phyloP scores from a whole-genome alignment of 2,797 vertebrate species.

The Smutsia temminckii region DNA sequence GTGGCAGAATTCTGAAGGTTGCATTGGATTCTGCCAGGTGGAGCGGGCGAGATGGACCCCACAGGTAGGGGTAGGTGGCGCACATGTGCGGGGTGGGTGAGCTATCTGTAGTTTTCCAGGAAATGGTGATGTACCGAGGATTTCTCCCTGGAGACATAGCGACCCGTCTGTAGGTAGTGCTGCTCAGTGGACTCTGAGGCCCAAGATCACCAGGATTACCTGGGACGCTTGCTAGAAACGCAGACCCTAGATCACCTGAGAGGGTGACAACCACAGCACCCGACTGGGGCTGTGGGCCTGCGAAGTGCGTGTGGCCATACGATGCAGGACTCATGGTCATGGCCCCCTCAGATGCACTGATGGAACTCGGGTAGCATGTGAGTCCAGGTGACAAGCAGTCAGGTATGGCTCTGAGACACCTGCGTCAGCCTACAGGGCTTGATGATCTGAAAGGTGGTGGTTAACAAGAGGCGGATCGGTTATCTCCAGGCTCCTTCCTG shows the following conservation, averaged over 20 bases:
- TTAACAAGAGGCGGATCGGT: background rate
- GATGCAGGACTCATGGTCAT: background rate
- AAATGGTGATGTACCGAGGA: no score
- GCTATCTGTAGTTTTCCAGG: background rate
- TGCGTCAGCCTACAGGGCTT: background rate
- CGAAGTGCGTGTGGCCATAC: background rate
- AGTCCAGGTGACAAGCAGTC: background rate
- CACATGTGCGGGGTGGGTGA: rapidly evolving
- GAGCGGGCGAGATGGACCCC: background rate
- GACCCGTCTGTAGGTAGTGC: rapidly evolving
- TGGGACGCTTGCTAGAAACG: background rate
- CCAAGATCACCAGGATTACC: background rate
- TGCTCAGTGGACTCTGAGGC: background rate
- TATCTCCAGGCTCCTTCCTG: background rate
- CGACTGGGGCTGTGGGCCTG: rapidly evolving
- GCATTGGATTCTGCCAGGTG: background rate
- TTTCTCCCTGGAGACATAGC: background rate
- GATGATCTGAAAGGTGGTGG: background rate
- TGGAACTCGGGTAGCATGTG: no score
- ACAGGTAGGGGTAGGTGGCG: background rate
- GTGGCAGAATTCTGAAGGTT: background rate
- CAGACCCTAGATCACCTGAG: background rate
- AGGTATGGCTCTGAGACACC: background rate
- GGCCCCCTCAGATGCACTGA: rapidly evolving
- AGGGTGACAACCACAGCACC: background rate